Evolutionary conservation across 2,888 invertebrate species (phyloP), one percentile per base, ranked within the genome.

Genomic region (Coelogynopora nodosa): DNA sequence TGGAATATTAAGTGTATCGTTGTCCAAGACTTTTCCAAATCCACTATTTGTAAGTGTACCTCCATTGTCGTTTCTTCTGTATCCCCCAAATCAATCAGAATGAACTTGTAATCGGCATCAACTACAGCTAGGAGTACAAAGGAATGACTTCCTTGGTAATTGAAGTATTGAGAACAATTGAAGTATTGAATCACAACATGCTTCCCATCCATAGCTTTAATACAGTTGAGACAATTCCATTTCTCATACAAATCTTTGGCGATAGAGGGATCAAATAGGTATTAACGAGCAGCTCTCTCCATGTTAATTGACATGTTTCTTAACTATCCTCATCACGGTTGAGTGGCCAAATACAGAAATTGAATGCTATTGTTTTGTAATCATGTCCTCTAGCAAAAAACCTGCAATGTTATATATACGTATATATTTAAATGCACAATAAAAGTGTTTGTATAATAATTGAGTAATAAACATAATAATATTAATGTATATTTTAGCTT

Each of bases 111-210:
- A n/a, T n/a, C n/a, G n/a, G n/a, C n/a, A n/a, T n/a, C n/a, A n/a
- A n/a, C n/a, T n/a, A n/a, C n/a, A n/a, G n/a, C n/a, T n/a, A n/a
- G n/a, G n/a, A n/a, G n/a, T n/a, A n/a, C n/a, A n/a, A n/a, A n/a
- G n/a, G n/a, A n/a, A n/a, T n/a, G 74, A n/a, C n/a, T n/a, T n/a
- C n/a, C n/a, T n/a, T n/a, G n/a, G n/a, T n/a, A n/a, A n/a, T n/a
- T n/a, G n/a, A n/a, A n/a, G n/a, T n/a, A n/a, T n/a, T n/a, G n/a
- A n/a, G n/a, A n/a, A n/a, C n/a, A n/a, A n/a, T n/a, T n/a, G n/a
- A n/a, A n/a, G n/a, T n/a, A n/a, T n/a, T n/a, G n/a, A 74, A 74
- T 74, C 74, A 74, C 27, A 23, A 74, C 74, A 74, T 74, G 74
- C 27, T 74, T 74, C 2, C 74, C 74, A 74, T 74, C 74, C 5